Conservation (phyloP, 35 echinoderm and acorn worm species). For the Heliocidaris erythrogramma region DNA sequence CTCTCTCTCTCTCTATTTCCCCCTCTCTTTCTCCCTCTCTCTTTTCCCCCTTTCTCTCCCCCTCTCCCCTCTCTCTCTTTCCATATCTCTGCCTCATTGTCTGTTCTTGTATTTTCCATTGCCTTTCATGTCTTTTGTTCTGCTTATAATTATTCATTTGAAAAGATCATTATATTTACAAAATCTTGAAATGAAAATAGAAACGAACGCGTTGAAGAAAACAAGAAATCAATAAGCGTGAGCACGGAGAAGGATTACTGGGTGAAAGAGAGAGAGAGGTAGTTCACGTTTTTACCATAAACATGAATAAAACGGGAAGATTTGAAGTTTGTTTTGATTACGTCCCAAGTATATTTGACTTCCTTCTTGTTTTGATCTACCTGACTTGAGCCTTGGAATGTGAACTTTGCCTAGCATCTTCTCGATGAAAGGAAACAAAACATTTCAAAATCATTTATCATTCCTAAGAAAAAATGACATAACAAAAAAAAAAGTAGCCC, state of each 20-base stretch:
- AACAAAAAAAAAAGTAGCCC: not conserved
- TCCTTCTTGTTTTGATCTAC: not conserved
- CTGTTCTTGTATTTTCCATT: not conserved
- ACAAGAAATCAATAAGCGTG: not conserved
- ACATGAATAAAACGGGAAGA: not conserved
- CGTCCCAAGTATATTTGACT: not conserved
- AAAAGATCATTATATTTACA: not conserved
- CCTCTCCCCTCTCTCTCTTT: not conserved
- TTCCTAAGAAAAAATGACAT: not conserved
- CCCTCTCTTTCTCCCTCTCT: not conserved
- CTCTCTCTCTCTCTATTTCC: not conserved
- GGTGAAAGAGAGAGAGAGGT: not conserved
- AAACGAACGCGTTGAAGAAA: not conserved
- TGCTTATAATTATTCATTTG: not conserved
- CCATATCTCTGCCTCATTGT: not conserved
- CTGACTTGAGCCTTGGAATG: not conserved
- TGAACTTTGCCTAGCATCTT: not conserved
- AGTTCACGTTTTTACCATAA: not conserved
- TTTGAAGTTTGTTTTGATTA: not conserved
- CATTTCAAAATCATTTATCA: conserved; percentile 2
- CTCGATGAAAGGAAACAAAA: not conserved
- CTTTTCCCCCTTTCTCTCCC: not conserved
- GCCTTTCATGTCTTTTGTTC: not conserved
- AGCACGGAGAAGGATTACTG: not conserved
- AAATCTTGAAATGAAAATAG: not conserved